Percentiles rank a stretch among this genome's conserved stretches.
Conservation (phyloP, 1,140 invertebrate species). For the Mercenaria mercenaria region DNA sequence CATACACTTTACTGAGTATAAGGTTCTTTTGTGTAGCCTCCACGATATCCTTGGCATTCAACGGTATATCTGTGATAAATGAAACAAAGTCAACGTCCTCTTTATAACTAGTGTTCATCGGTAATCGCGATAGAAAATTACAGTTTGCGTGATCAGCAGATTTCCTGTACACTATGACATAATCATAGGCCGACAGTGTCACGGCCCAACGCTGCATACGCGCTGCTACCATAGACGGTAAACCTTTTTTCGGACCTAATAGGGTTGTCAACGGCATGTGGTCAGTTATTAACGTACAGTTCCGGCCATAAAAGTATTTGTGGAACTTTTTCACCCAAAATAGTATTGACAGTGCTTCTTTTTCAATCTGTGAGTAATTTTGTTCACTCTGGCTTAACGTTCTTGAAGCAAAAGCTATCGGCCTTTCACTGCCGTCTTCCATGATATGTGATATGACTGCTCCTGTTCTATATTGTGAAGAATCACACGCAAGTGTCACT, state of each 20-base stretch:
- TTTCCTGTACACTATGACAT: too few species aligned
- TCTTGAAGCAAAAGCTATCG: too few species aligned
- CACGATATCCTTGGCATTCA: constrained; percentile 13
- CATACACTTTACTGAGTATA: constrained; percentile 41
- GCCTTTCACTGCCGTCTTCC: constrained; percentile 76
- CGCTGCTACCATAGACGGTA: constrained; percentile 79
- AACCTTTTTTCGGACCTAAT: constrained; percentile 78
- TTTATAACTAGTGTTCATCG: neutral
- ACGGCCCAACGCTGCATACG: constrained; percentile 84
- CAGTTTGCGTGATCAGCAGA: too few species aligned
- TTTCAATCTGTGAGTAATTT: constrained; percentile 87
- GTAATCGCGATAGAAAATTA: constrained; percentile 68
- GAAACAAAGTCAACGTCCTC: neutral
- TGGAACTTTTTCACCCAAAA: constrained; percentile 88
- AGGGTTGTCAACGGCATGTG: constrained; percentile 84
- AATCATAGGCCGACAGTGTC: constrained; percentile 82
- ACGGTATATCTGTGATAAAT: too few species aligned
- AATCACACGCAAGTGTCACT: too few species aligned
- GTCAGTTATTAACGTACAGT: constrained; percentile 82
- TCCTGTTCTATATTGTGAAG: constrained; percentile 61
- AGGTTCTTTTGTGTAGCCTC: constrained; percentile 46
- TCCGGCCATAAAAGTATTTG: constrained; percentile 86
- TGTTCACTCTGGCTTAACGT: constrained; percentile 84
- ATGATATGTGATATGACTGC: constrained; percentile 65
- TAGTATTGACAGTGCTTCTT: constrained; percentile 87